A percentile compares a stretch with the other conserved stretches of the same genome.
These are phyloP conservation scores for Thalassarche chlororhynchos DNA, from an alignment of 2,113 vertebrate genomes.

Conservation along the genomic window DNA sequence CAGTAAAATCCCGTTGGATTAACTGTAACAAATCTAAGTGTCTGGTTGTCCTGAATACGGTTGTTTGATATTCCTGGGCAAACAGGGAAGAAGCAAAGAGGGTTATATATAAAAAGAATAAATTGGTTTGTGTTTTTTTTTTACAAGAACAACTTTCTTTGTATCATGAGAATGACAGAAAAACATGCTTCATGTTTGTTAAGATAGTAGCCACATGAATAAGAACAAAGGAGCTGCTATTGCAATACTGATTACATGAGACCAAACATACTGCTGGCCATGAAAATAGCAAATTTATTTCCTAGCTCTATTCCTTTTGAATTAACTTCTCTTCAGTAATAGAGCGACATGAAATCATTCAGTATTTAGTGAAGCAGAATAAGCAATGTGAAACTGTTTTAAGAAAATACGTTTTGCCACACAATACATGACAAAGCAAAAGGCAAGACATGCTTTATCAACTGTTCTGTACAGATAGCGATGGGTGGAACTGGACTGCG, in stretches of 20 bases:
- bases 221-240: neutral
- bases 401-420: neutral
- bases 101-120: neutral
- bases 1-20: neutral
- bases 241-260: neutral
- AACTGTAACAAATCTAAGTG: neutral
- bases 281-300: neutral
- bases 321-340: neutral
- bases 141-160: neutral
- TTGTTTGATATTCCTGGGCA: neutral
- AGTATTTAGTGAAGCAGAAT: neutral
- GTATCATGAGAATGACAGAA: neutral
- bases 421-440: neutral
- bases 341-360: neutral
- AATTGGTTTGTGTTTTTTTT: neutral
- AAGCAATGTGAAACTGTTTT: neutral
- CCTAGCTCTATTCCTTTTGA: neutral
- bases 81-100: neutral
- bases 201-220: neutral
- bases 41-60: neutral
- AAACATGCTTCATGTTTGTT: neutral
- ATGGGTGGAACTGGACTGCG: neutral
- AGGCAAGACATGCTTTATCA: neutral
- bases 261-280: neutral
- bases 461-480: neutral